Base-by-base conservation (phyloP, 2,113 vertebrate genomes). In the Macquaria ambigua region DNA sequence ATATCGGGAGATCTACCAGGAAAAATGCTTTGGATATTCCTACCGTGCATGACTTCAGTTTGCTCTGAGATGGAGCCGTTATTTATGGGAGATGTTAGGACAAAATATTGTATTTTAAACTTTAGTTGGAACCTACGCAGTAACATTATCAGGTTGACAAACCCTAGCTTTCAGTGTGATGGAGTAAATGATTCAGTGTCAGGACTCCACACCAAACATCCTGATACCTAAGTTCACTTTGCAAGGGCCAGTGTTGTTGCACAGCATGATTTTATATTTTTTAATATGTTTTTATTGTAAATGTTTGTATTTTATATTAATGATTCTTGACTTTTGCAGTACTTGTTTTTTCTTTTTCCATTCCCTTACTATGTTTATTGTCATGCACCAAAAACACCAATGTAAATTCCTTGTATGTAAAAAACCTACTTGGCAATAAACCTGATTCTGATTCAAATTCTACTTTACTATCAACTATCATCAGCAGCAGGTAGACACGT, bases 21-120 rank as follows among this genome's bases (percentile, higher is more conserved):
- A 77, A 23, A 62, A 50, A 78, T 56, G 31, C 31, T 68, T n/a
- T 23, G 46, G 58, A 71, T 50, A 28, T 39, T 56, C 52, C 7
- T 3, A 50, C 15, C 21, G 43, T 7, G 64, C 12, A 58, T 50
- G 9, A 12, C 37, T 46, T 18, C 18, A n/a, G 41, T 41, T 43
- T 34, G 18, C 79, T 41, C 43, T 3, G 28, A 62, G 21, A 7
- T 41, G 34, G 58, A 63, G 2, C 18, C 16, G 10, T 16, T 66
- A 7, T 52, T 31, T 21, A 15, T 34, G 18, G 0, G 14, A 58
- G 20, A 48, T 1, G 25, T 66, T 12, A 2, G 2, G 37, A 59
- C 41, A 39, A 41, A 41, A 71, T 53, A 10, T 34, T 16, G 41
- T 0, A 34, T 79, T 5, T 34, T 21, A 25, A 68, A 34, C 15